These are phyloP conservation scores for Palythoa heliodiscus DNA, from an alignment of 92 coral and sea anemone genomes.

Conservation along the genomic window DNA sequence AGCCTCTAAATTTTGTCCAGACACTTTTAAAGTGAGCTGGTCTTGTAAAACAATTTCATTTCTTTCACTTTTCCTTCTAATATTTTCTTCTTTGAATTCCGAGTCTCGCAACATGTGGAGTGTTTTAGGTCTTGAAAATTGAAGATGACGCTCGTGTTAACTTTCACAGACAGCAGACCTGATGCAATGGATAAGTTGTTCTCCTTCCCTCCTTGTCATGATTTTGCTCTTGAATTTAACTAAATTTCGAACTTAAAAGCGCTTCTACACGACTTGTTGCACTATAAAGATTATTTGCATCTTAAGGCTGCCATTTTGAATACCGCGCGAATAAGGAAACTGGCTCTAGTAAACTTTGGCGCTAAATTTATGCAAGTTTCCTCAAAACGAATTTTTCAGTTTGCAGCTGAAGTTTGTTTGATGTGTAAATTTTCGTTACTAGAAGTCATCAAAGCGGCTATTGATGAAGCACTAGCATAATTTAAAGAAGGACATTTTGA, in stretches of 20 bases:
- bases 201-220: constrained; percentile 35
- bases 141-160: neutral
- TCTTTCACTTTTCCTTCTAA: neutral
- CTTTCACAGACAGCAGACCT: neutral
- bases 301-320: constrained; percentile 28
- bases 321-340: constrained; percentile 6
- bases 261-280: neutral
- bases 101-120: neutral
- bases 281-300: neutral
- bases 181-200: neutral
- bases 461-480: neutral
- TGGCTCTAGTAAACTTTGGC: constrained; percentile 40
- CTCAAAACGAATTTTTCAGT: constrained; percentile 21
- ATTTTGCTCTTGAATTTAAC: neutral
- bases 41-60: neutral
- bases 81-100: neutral
- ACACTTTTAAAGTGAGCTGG: neutral
- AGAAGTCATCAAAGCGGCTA: neutral
- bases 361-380: constrained; percentile 45
- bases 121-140: neutral
- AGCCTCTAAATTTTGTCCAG: neutral
- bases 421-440: constrained; percentile 18
- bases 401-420: constrained; percentile 30
- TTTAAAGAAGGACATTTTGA: neutral
- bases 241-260: neutral